phyloP scores from a whole-genome alignment of 2,113 vertebrate species.

The Perca fluviatilis region DNA sequence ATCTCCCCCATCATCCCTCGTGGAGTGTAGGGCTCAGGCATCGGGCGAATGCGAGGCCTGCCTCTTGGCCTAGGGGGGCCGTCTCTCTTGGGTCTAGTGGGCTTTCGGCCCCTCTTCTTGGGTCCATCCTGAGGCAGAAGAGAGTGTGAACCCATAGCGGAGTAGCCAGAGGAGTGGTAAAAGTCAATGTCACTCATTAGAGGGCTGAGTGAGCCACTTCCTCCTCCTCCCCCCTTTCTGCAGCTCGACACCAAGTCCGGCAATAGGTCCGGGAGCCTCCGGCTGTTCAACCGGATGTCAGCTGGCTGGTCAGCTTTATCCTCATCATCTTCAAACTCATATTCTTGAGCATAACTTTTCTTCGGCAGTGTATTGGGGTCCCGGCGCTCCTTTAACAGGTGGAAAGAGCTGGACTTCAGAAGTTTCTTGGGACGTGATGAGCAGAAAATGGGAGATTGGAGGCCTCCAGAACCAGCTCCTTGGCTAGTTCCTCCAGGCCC shows the following conservation, averaged over 20 bases:
- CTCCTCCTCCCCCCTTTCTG: constrained; percentile 84
- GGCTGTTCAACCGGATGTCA: constrained; percentile 93
- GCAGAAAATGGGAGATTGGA: constrained; percentile 93
- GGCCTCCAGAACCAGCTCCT: constrained; percentile 77
- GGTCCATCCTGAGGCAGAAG: constrained; percentile 86
- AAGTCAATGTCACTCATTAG: constrained; percentile 93
- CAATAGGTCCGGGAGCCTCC: constrained; percentile 89
- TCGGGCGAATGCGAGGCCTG: constrained; percentile 90
- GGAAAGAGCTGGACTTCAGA: constrained; percentile 94
- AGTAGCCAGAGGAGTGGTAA: constrained; percentile 87
- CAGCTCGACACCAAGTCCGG: constrained; percentile 96
- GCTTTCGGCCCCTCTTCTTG: constrained; percentile 91
- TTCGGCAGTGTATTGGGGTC: constrained; percentile 92
- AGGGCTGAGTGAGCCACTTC: constrained; percentile 88
- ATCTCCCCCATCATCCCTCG: constrained; percentile 83
- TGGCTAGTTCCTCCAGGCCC: constrained; percentile 70
- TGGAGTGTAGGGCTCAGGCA: constrained; percentile 87
- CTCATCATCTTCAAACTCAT: constrained; percentile 95
- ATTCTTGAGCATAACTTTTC: constrained; percentile 95
- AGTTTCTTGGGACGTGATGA: constrained; percentile 96
- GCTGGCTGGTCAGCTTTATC: constrained; percentile 93
- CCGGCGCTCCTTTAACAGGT: constrained; percentile 91
- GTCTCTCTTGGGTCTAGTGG: constrained; percentile 92
- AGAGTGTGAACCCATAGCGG: constrained; percentile 80
- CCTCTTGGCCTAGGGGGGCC: constrained; percentile 92